Percentiles rank a stretch among this genome's conserved stretches.
Conservation (phyloP, 53 echinoderm and acorn worm genomes). For the Antedon mediterranea region DNA sequence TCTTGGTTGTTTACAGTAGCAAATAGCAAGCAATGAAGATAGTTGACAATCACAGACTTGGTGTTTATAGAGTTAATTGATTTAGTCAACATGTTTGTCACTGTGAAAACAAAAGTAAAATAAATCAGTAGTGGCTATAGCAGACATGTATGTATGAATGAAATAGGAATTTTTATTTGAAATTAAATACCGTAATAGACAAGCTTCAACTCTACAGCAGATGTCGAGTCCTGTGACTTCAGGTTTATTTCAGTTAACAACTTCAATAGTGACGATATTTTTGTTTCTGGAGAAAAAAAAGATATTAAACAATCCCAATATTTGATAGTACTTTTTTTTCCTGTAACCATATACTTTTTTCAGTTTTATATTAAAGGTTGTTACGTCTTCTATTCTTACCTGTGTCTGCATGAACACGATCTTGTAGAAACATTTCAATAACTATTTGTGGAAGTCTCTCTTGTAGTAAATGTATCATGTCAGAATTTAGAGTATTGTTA, state of each 20-base stretch:
- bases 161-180: too few relatives aligned
- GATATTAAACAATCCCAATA: too few relatives aligned
- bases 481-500: too few relatives aligned
- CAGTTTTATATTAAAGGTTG: too few relatives aligned
- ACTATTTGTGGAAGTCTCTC: not conserved
- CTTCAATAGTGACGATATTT: not conserved
- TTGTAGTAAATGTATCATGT: not conserved
- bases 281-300: not conserved
- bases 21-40: constrained; percentile 25
- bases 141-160: too few relatives aligned
- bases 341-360: too few relatives aligned
- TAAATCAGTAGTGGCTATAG: too few relatives aligned
- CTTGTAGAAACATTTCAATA: not conserved
- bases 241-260: not conserved
- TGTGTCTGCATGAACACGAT: not conserved
- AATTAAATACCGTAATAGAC: constrained; percentile 1
- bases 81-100: constrained; percentile 21
- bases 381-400: too few relatives aligned
- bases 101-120: constrained; percentile 4
- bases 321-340: too few relatives aligned
- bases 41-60: constrained; percentile 20
- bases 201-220: not conserved
- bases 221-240: not conserved
- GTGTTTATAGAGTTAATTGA: constrained; percentile 2
- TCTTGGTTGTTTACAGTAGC: constrained; percentile 17